Conservation (phyloP, 2,888 invertebrate species). For the Drosophila peninsularis region DNA sequence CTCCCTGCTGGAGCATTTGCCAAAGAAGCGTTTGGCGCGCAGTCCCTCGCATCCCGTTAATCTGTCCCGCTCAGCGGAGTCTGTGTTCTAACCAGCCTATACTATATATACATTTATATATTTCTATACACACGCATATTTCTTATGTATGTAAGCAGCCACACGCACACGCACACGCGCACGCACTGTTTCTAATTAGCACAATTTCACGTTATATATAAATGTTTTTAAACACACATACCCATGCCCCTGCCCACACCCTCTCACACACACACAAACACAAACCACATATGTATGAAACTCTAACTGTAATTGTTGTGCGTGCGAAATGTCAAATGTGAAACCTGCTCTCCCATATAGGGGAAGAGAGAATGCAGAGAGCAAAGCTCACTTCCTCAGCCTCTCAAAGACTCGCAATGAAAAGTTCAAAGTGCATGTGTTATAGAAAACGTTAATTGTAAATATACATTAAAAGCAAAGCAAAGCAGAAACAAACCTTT, state of each 20-base stretch:
- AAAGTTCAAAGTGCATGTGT: conserved; percentile 55
- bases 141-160: conserved; percentile 25
- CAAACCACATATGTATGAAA: conserved; percentile 1
- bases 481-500: conserved; percentile 20
- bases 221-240: conserved; percentile 17
- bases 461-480: conserved; percentile 42
- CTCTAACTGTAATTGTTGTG: conserved; percentile 33
- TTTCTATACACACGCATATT: conserved; percentile 15
- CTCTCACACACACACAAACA: not conserved
- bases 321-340: conserved; percentile 47
- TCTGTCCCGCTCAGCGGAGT: conserved; percentile 97
- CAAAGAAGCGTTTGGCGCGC: conserved; percentile 97
- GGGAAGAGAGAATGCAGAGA: conserved; percentile 20
- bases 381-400: conserved; percentile 39
- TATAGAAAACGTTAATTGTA: conserved; percentile 48
- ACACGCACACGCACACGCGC: conserved; percentile 19
- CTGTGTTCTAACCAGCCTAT: conserved; percentile 90
- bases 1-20: conserved; percentile 94
- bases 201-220: conserved; percentile 52
- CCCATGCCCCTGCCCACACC: not conserved
- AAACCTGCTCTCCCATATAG: conserved; percentile 16
- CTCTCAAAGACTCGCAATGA: conserved; percentile 42
- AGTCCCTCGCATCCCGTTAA: conserved; percentile 99
- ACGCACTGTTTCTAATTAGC: conserved; percentile 48
- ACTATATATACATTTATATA: conserved; percentile 25